Conservation (phyloP, 2,113 vertebrate species). For the Urocitellus parryii region DNA sequence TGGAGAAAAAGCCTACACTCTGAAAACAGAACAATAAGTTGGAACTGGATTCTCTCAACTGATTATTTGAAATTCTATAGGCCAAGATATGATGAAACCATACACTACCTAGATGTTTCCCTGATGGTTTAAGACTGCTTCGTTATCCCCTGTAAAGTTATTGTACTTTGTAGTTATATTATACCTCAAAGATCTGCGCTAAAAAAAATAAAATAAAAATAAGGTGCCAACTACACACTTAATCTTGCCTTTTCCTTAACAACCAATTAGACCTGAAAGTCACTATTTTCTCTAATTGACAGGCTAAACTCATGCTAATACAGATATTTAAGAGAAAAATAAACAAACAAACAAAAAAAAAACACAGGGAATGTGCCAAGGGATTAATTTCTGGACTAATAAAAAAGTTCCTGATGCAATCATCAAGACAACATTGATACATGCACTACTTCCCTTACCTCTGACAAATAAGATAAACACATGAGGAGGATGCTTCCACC, state of each 20-base stretch:
- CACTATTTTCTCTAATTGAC: slow-evolving; percentile 42
- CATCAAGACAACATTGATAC: slow-evolving; percentile 47
- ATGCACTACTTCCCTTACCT: slow-evolving; percentile 65
- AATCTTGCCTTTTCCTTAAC: background rate
- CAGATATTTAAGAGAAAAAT: slow-evolving; percentile 53
- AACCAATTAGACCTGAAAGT: background rate
- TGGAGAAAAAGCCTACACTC: slow-evolving; percentile 7
- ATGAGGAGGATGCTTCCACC: background rate
- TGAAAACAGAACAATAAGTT: slow-evolving; percentile 48
- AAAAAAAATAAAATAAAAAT: slow-evolving; percentile 12
- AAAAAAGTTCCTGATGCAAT: slow-evolving; percentile 49
- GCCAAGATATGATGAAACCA: background rate
- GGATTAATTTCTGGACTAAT: slow-evolving; percentile 54
- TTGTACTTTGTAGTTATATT: background rate
- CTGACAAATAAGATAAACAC: slow-evolving; percentile 60
- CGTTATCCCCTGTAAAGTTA: background rate
- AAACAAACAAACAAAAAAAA: background rate
- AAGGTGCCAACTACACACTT: background rate
- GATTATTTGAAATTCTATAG: slow-evolving; percentile 51
- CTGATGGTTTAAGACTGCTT: background rate
- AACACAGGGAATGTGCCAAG: slow-evolving; percentile 7
- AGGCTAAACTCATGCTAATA: slow-evolving; percentile 19
- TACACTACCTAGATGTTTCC: background rate
- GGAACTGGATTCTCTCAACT: slow-evolving; percentile 40
- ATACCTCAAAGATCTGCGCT: background rate